Evolutionary conservation across 2,888 invertebrate genomes (phyloP), one percentile per base, ranked within the genome.

Genomic region (Protonemura montana): DNA sequence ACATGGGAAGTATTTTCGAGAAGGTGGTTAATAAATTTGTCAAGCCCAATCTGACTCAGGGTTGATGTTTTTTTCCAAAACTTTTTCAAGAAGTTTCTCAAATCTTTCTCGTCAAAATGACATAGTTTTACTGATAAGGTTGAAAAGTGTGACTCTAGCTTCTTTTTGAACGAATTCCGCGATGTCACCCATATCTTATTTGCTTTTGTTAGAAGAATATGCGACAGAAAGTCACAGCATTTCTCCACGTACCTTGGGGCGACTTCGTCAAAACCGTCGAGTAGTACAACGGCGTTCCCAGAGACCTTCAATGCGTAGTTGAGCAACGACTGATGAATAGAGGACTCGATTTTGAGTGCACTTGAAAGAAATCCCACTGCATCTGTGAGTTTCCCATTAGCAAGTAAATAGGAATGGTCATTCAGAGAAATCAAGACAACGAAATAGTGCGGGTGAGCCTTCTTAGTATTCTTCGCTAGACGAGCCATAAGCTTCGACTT

Each of bases 261-360:
- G n/a, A 82, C n/a, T 21, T 82, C 82, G 21, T 82, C 82, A 10
- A 29, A 26, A 5, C 82, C 82, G 27, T 82, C 82, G 1, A 82
- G 30, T 3, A 35, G 30, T 28, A 82, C 13, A 29, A 30, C 35
- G 10, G 30, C 13, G n/a, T 82, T 82, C 7, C 35, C 35, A 29
- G 30, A 21, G n/a, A 30, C 29, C 27, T 13, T 25, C 30, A 82
- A 21, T 30, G 28, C 25, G 16, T 29, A 35, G 2, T 28, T 82
- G 25, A 82, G 21, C 30, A 82, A 30, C 0, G n/a, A 28, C 0
- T 29, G 1, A 2, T 30, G 7, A 0, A 30, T 13, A 10, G 5
- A 21, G 0, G 26, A 7, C 26, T 78, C 26, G 26, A 78, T 28
- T 5, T 28, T 26, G n/a, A 0, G 1, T 27, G 78, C 78, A 27